Percentiles rank a stretch among this genome's conserved stretches.
phyloP scores from a whole-genome alignment of 2,113 vertebrate genomes.

The Haplotaxodon microlepis region DNA sequence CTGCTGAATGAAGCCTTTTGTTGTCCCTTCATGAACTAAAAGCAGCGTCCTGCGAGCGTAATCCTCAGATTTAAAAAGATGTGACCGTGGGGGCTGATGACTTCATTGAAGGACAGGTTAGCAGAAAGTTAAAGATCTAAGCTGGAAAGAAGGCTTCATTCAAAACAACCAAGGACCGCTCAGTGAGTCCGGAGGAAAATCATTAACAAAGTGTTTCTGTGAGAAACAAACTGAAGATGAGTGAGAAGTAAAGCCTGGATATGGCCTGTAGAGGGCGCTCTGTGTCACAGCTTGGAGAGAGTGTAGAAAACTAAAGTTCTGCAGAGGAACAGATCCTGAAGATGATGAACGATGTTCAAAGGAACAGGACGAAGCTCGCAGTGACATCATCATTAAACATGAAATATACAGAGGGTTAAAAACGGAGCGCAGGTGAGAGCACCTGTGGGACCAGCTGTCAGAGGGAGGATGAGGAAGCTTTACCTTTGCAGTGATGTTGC shows the following conservation, averaged over 20 bases:
- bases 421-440: neutral
- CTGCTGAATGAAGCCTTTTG: neutral
- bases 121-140: neutral
- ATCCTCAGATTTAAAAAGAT: neutral
- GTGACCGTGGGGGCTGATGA: neutral
- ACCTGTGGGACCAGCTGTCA: conserved; percentile 16
- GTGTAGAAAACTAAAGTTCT: neutral
- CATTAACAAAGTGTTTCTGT: neutral
- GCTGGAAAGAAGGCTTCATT: neutral
- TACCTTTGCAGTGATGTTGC: conserved; percentile 59
- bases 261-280: neutral
- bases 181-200: rapidly evolving
- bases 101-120: neutral
- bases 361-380: neutral
- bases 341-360: neutral
- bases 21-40: neutral
- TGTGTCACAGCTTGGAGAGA: neutral
- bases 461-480: neutral
- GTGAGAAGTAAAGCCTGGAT: neutral
- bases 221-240: neutral
- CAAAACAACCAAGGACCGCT: neutral
- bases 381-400: neutral
- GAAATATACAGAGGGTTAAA: neutral
- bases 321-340: neutral
- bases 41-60: neutral